Conservation (phyloP, 2,888 invertebrate genomes). For the Sthenelais limicola region DNA sequence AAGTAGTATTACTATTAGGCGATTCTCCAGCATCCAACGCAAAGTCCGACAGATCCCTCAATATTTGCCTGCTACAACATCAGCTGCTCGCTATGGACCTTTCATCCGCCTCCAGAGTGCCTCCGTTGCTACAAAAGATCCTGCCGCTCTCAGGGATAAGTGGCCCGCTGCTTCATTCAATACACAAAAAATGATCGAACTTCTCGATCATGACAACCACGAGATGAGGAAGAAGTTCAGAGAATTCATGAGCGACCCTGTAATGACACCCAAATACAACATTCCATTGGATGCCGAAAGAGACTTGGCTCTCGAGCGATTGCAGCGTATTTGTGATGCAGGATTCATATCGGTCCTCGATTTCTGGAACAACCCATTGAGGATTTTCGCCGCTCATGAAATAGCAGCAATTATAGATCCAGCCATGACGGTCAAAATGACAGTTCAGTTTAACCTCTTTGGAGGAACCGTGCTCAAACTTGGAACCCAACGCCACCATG, state of each 20-base stretch:
- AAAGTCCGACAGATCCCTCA: too few species aligned
- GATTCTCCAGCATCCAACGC: too few species aligned
- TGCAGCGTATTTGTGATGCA: constrained; percentile 55
- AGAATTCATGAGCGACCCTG: constrained; percentile 48
- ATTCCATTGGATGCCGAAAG: constrained; percentile 53
- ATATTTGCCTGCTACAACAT: too few species aligned
- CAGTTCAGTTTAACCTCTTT: constrained; percentile 69
- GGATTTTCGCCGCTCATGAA: constrained; percentile 58
- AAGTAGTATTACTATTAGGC: too few species aligned
- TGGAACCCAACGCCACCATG: constrained; percentile 69
- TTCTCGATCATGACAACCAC: constrained; percentile 56
- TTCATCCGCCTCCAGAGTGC: background rate
- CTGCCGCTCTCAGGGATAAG: constrained; percentile 20
- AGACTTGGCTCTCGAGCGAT: constrained; percentile 52
- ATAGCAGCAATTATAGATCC: constrained; percentile 56
- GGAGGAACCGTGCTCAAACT: constrained; percentile 69
- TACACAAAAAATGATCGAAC: constrained; percentile 48
- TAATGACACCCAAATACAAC: constrained; percentile 53
- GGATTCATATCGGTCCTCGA: constrained; percentile 57
- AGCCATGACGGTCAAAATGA: constrained; percentile 58
- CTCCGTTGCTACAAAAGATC: constrained; percentile 12
- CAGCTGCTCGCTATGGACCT: too few species aligned
- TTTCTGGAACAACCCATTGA: constrained; percentile 54
- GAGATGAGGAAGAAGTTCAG: constrained; percentile 54
- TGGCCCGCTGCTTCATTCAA: constrained; percentile 43